Base-by-base conservation (phyloP, 2,113 vertebrate species). In the Pipra filicauda region DNA sequence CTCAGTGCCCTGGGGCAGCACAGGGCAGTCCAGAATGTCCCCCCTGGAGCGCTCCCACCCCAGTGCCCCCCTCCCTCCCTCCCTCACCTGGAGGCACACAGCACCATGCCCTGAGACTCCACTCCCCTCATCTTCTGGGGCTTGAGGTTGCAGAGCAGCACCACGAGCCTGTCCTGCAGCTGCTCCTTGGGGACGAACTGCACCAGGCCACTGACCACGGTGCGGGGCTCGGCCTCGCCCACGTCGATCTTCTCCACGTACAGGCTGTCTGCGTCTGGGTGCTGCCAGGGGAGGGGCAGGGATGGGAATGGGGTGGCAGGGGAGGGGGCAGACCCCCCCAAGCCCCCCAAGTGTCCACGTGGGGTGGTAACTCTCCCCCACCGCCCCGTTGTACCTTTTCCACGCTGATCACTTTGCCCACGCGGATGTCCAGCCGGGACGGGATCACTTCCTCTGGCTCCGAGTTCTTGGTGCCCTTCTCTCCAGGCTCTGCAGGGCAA, bases 41-140 rank as follows among this genome's bases (percentile, higher is more conserved):
- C 59, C 59, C 64, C 41, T 12, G 12, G 41, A 51, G 11, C 14
- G 14, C 6, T 4, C 15, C 2, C 0, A 20, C 71, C 70, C 39
- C 0, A 0, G 2, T 0, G 5, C 7, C 54, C 54, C 20, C 11
- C 12, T 12, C 10, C 96, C 10, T 19, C 59, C 98, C 10, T 19
- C 59, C 98, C 98, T 98, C 91, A 99, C 99, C 97, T 83, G 54
- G 98, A 99, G 14, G 99, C 99, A 87, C 99, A 99, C 21, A 99
- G 98, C 93, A 99, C 97, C 99, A 99, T 99, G 96, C 99, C 99
- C 95, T 99, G 99, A 5, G 99, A 99, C 97, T 99, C 99, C 1
- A 99, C 98, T 2, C 99, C 99, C 49, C 99, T 97, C 99, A 99
- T 99, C 97, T 99, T 99, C 98, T 99, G 99, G 37, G 99, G 98